Evolutionary conservation across 1,140 invertebrate genomes (phyloP), one percentile per base, ranked within the genome.

Genomic region (Dendrolimus punctatus): DNA sequence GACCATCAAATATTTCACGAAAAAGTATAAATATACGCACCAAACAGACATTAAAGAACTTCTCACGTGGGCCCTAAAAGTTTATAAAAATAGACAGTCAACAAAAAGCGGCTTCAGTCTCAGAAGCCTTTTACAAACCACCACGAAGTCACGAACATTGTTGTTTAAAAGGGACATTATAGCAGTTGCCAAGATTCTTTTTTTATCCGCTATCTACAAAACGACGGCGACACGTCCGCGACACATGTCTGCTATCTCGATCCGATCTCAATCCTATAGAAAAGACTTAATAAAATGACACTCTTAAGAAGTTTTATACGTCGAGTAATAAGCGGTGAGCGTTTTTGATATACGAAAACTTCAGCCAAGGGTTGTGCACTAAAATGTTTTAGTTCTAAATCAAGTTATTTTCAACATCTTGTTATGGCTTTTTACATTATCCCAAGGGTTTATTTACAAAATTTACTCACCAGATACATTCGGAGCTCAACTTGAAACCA

Each of bases 261-360:
- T 58, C 64, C 66, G 61, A 76, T 76, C 73, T 58, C 52, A 62
- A 74, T 78, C 60, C 64, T 69, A 68, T 74, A 62, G 62, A 56
- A 23, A 66, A 51, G 72, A 75, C 68, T 79, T 80, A 80, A 80
- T 80, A 80, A 78, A 78, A 80, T 80, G 74, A 71, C 69, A 69
- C 67, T 64, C 55, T 62, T 58, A 41, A 40, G 44, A 6, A 37
- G 40, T 50, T 55, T 8, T 56, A 64, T 69, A 61, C 36, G 8
- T 62, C n/a, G 44, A 53, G 60, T 23, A 40, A 36, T 7, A 45
- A 10, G 8, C n/a, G 5, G 43, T 8, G 43, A 8, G n/a, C 48
- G 23, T 8, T 10, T 49, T 40, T 40, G 48, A 6, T 8, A 5
- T 10, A 40, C 37, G 8, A n/a, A 49, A 4, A n/a, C 37, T 8